Percentiles rank a stretch among this genome's conserved stretches.
These are phyloP conservation scores for Otolemur crassicaudatus DNA, from an alignment of 2,797 vertebrate species.

Conservation along the genomic window DNA sequence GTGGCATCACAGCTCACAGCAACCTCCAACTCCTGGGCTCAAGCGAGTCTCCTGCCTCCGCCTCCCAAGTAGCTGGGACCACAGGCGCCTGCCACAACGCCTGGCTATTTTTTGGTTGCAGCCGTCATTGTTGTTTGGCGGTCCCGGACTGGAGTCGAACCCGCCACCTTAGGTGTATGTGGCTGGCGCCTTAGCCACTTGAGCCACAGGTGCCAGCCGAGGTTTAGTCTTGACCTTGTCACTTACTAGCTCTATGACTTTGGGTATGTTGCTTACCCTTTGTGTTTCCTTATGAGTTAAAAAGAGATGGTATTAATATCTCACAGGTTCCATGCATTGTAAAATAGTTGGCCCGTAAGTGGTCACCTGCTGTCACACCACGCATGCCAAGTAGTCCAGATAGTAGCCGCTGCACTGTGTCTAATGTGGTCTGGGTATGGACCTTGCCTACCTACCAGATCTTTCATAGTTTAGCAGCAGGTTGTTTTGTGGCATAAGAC, in stretches of 20 bases:
- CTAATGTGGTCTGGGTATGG: background rate
- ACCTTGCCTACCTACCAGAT: background rate
- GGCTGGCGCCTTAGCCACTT: too few relatives aligned
- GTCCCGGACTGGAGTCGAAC: too few relatives aligned
- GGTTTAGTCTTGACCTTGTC: background rate
- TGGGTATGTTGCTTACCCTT: background rate
- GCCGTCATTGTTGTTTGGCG: too few relatives aligned
- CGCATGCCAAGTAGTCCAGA: background rate
- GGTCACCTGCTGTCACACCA: background rate
- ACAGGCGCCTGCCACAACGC: too few relatives aligned
- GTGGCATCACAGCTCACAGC: too few relatives aligned
- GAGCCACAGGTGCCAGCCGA: background rate
- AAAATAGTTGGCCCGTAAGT: background rate
- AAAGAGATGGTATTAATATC: background rate
- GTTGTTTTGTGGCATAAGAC: background rate
- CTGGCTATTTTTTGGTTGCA: too few relatives aligned
- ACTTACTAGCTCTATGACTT: background rate
- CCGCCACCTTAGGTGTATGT: too few relatives aligned
- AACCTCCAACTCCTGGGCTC: too few relatives aligned
- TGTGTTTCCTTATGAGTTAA: constrained; percentile 15
- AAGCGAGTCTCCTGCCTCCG: too few relatives aligned
- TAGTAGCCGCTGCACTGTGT: background rate
- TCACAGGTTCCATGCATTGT: background rate
- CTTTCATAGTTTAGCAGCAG: background rate
- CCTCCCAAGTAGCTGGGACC: too few relatives aligned